phyloP scores from a whole-genome alignment of 2,797 vertebrate species.

The Pachyuromys duprasi region DNA sequence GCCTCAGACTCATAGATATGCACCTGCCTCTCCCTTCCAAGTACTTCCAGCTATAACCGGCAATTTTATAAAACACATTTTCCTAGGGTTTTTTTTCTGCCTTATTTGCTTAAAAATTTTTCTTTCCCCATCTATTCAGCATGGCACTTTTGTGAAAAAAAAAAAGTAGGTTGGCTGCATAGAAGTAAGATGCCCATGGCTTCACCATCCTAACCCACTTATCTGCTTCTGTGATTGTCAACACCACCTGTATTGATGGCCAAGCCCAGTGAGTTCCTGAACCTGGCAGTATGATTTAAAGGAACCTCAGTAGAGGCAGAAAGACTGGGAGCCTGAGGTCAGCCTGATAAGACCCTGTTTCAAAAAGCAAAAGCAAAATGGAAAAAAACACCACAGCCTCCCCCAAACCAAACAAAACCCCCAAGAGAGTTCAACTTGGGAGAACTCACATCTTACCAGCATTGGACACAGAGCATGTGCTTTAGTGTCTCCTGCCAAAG shows the following conservation, averaged over 20 bases:
- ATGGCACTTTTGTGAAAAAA: neutral
- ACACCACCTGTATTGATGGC: neutral
- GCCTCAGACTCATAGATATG: too few species aligned
- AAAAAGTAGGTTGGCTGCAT: too few species aligned
- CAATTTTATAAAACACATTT: neutral
- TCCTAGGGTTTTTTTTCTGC: neutral
- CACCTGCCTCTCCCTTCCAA: too few species aligned
- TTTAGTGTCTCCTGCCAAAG: neutral
- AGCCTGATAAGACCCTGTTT: neutral
- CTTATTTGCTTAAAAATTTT: neutral
- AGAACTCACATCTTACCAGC: neutral
- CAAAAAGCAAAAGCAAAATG: neutral
- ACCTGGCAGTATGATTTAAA: constrained; percentile 1
- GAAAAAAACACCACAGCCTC: too few species aligned
- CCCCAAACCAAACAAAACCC: neutral
- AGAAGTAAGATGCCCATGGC: neutral
- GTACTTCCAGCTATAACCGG: too few species aligned
- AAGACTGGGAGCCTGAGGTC: neutral
- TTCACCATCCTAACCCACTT: neutral
- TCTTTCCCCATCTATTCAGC: neutral
- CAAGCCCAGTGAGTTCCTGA: neutral
- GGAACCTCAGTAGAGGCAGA: neutral
- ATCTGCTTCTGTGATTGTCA: neutral
- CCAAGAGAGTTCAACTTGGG: neutral
- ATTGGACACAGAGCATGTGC: neutral